Conservation (phyloP, 2,888 invertebrate genomes). For the Fragum whitleyi region DNA sequence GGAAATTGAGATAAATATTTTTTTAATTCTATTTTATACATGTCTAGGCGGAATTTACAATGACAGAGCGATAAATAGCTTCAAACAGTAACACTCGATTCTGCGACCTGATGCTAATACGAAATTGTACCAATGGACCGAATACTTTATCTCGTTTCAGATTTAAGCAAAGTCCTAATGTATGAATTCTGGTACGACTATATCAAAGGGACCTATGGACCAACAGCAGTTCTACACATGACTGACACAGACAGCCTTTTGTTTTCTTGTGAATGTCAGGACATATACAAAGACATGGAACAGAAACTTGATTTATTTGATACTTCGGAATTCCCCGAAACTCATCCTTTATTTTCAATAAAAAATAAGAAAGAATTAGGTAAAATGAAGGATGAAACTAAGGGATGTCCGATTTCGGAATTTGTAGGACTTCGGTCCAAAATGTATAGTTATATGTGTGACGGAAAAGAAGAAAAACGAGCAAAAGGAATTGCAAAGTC, state of each 20-base stretch:
- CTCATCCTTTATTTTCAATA: constrained; percentile 66
- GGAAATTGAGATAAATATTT: too few species aligned
- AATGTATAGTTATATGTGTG: constrained; percentile 36
- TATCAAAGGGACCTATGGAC: constrained; percentile 38
- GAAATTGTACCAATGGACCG: neutral
- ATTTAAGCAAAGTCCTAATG: constrained; percentile 83
- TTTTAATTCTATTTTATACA: too few species aligned
- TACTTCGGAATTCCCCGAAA: constrained; percentile 75
- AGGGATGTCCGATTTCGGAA: constrained; percentile 70
- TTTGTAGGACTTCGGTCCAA: constrained; percentile 70
- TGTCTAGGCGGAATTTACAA: too few species aligned
- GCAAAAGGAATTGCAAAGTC: constrained; percentile 9
- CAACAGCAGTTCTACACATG: constrained; percentile 29
- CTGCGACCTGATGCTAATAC: neutral
- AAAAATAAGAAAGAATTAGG: constrained; percentile 79
- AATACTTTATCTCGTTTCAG: constrained; percentile 65
- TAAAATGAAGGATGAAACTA: constrained; percentile 80
- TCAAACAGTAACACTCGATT: too few species aligned
- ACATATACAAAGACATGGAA: constrained; percentile 48
- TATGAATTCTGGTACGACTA: constrained; percentile 82
- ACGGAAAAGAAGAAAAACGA: constrained; percentile 14
- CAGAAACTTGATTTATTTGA: constrained; percentile 32
- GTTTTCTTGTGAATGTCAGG: constrained; percentile 33
- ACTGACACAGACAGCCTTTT: too few species aligned
- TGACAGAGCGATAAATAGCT: too few species aligned